Base-by-base conservation (phyloP, 2,797 vertebrate species). In the Lacerta agilis region DNA sequence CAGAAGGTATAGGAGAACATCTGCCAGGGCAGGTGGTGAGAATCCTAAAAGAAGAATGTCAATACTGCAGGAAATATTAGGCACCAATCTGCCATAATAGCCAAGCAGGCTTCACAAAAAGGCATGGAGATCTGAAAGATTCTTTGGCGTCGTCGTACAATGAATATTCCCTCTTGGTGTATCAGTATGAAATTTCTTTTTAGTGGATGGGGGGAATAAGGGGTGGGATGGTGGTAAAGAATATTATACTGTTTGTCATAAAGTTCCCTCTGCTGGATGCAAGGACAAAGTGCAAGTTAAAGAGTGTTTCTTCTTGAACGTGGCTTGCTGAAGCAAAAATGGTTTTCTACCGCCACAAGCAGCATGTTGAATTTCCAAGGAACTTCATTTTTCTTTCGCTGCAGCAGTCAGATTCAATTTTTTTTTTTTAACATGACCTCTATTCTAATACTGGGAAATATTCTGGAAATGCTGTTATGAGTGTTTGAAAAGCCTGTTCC, bases 261-360 rank as follows among this genome's bases (percentile, higher is more conserved):
- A 73, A 80, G 86, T 80, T 87, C 86, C 86, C 78, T 81, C 86
- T 87, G 79, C 86, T 87, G 86, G 86, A 55, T 87, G 36, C 36
- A 80, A 17, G 49, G 69, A 33, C 41, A 87, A 80, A 81, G 36
- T 81, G 36, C 86, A 87, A 41, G 33, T 71, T 72, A n/a, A 41
- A 55, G n/a, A 55, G 45, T 72, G 45, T n/a, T 71, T 38, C 33
- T 45, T 76, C 8, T 23, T 55, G 49, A 55, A n/a, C 1, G 5
- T 61, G 27, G 38, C 55, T 85, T 41, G 9, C 75, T 77, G 41
- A 45, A 36, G 43, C 29, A 55, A n/a, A 73, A 72, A 41, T 49
- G 58, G 49, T 36, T 79, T 43, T 79, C 43, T 38, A 55, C 10
- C 64, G 23, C 20, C 33, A 41, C 29, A n/a, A 79, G 29, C 38